Evolutionary conservation across 2,888 invertebrate genomes (phyloP), one percentile per base, ranked within the genome.

Genomic region (Steinernema carpocapsae): DNA sequence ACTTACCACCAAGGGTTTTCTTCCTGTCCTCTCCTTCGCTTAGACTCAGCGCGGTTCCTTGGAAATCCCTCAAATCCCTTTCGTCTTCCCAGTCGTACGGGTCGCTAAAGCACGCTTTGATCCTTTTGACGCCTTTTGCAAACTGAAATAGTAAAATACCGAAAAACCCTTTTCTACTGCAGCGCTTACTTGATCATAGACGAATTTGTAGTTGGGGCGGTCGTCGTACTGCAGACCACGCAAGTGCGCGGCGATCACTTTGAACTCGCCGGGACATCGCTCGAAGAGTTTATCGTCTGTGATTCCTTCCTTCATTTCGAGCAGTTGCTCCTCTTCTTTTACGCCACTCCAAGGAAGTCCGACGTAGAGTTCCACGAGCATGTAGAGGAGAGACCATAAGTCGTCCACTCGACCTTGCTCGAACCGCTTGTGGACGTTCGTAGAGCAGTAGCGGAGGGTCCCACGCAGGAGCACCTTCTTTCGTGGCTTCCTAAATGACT

Each of bases 341-440:
- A 77, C 19, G 3, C 78, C 70, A n/a, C 77, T 76, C 81, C 79
- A 81, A 24, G 81, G 81, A 7, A 81, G 73, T 7, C 81, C 81
- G 24, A 64, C 59, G 72, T 79, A 78, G 37, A 81, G 74, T 22
- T 81, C 81, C 71, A 81, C 76, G 24, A 81, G 64, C 80, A 80
- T 80, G 74, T 77, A 82, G 43, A 81, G 77, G 79, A 79, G 79
- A 22, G 77, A 78, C 81, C 81, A 81, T 22, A 81, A 75, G 73
- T 81, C 81, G 71, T 81, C 81, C n/a, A 75, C 78, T 4, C 81
- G 78, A 32, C 81, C 78, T 45, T 75, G 75, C 64, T 81, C 81
- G 74, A 77, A 78, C 32, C 79, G 72, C 12, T 72, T 17, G 72
- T 81, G 81, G 70, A 77, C 77, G 29, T 76, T 77, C 75, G 79